These are phyloP conservation scores for Psittacula echo DNA, from an alignment of 2,797 vertebrate genomes.

Conservation along the genomic window DNA sequence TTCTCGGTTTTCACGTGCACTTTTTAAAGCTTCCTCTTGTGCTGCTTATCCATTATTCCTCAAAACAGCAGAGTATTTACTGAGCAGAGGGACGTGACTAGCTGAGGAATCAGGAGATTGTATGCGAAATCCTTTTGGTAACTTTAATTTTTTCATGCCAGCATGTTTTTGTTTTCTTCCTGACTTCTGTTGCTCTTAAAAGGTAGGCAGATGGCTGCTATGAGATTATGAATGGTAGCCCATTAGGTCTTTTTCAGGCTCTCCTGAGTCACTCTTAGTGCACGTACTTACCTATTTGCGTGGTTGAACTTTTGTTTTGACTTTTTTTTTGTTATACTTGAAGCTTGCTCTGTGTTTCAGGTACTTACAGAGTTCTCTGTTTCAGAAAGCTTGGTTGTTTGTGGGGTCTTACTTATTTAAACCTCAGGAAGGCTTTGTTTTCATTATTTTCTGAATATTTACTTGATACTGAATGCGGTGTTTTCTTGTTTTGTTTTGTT, in stretches of 20 bases:
- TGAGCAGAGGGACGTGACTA: background rate
- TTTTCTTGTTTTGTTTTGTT: background rate
- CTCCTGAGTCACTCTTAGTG: background rate
- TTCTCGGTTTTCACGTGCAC: background rate
- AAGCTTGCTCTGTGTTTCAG: background rate
- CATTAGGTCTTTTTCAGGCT: background rate
- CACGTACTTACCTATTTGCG: background rate
- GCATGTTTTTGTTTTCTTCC: background rate
- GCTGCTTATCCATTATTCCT: background rate
- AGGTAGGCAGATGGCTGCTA: background rate
- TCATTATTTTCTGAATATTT: background rate
- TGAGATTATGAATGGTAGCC: background rate
- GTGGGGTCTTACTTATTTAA: background rate
- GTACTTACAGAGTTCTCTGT: background rate
- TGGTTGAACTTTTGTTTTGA: background rate
- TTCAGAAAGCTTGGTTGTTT: background rate
- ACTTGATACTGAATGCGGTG: background rate
- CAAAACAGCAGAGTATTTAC: background rate
- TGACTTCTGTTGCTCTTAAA: background rate
- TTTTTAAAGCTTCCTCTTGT: background rate
- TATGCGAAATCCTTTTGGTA: background rate
- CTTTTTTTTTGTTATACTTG: background rate
- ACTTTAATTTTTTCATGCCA: background rate
- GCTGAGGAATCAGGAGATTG: background rate
- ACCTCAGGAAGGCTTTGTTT: background rate